Conservation (phyloP, 2,888 invertebrate genomes). For the Lagria hirta region DNA sequence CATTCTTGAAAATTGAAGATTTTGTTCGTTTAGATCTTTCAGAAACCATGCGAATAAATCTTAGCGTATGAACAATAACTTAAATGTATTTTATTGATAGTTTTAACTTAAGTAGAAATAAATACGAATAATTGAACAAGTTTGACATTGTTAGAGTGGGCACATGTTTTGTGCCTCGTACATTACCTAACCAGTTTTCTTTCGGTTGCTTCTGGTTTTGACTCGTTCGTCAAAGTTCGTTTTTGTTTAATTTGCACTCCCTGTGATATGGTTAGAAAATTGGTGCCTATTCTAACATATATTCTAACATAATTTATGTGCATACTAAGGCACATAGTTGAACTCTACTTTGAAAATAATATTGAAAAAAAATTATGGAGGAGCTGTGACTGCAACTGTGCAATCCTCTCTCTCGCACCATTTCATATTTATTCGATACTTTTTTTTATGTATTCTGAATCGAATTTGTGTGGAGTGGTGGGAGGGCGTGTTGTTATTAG, state of each 20-base stretch:
- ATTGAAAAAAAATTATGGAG: slow-evolving; percentile 29
- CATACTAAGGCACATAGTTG: slow-evolving; percentile 42
- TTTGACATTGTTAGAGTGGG: slow-evolving; percentile 45
- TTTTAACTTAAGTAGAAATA: slow-evolving; percentile 21
- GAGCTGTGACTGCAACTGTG: slow-evolving; percentile 55
- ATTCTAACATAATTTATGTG: slow-evolving; percentile 47
- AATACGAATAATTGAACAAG: slow-evolving; percentile 4
- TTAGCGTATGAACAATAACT: slow-evolving; percentile 46
- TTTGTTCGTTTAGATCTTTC: too few species aligned
- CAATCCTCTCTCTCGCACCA: slow-evolving; percentile 18
- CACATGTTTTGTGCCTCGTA: slow-evolving; percentile 43
- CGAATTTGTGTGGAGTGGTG: slow-evolving; percentile 22
- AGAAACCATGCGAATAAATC: slow-evolving; percentile 47
- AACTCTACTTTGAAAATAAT: slow-evolving; percentile 18
- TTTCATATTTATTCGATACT: slow-evolving; percentile 2
- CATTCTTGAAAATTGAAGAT: too few species aligned
- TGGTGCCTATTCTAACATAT: slow-evolving; percentile 51
- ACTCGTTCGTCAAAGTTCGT: slow-evolving; percentile 10
- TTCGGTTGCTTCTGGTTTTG: slow-evolving; percentile 18
- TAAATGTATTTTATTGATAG: slow-evolving; percentile 26
- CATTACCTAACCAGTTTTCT: slow-evolving; percentile 30
- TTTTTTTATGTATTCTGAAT: slow-evolving; percentile 9
- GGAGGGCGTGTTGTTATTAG: slow-evolving; percentile 32
- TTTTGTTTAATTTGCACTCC: slow-evolving; percentile 29
- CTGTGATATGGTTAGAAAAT: slow-evolving; percentile 49